Percentiles rank a stretch among this genome's conserved stretches.
These are phyloP conservation scores for Pangasius larnaudii DNA, from an alignment of 2,797 vertebrate genomes.

Conservation along the genomic window DNA sequence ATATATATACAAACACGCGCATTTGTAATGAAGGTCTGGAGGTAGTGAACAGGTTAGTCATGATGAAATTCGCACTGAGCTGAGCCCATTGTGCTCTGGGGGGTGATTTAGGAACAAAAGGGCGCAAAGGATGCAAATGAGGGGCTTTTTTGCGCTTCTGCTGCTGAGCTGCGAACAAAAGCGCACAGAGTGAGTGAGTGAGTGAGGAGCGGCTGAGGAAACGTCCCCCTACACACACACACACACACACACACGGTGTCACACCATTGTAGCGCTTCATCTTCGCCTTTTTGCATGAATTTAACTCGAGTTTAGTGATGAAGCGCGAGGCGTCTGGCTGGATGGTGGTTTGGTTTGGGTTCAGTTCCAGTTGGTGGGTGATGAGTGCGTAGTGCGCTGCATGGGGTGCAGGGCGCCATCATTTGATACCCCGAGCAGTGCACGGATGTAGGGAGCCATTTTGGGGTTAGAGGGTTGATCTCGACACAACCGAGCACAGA, in stretches of 20 bases:
- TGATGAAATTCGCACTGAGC: neutral
- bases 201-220: neutral
- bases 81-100: neutral
- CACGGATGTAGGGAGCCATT: constrained; percentile 5
- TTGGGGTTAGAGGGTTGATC: neutral
- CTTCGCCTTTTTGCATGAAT: neutral
- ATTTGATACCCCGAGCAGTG: constrained; percentile 11
- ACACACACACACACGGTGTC: too few species aligned
- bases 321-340: neutral
- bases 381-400: neutral
- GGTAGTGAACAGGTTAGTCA: constrained; percentile 30
- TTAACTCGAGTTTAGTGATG: neutral
- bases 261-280: too few species aligned
- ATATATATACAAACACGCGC: too few species aligned
- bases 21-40: neutral
- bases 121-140: constrained; percentile 71
- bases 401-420: constrained; percentile 17
- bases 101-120: constrained; percentile 73
- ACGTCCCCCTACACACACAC: neutral
- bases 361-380: neutral
- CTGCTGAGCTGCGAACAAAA: constrained; percentile 16
- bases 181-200: neutral
- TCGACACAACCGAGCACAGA: too few species aligned
- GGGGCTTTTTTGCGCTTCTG: constrained; percentile 33
- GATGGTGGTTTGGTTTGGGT: neutral